These are phyloP conservation scores for Andrena dorsata DNA, from an alignment of 2,888 invertebrate species.

Conservation along the genomic window DNA sequence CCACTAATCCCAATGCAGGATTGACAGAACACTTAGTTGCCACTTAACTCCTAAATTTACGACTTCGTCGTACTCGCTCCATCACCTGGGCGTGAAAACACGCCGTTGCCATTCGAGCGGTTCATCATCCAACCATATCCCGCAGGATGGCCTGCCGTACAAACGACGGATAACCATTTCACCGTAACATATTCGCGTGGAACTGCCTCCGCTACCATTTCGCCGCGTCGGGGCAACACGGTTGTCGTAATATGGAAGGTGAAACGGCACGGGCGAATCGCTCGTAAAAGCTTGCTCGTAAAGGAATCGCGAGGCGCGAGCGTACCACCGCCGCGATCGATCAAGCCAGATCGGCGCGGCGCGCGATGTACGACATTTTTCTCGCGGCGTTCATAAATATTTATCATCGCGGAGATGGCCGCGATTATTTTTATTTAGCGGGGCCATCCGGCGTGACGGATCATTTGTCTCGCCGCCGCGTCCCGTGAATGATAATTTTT, in stretches of 20 bases:
- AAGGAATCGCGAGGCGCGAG: slow-evolving; percentile 7
- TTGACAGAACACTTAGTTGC: no score
- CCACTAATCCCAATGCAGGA: no score
- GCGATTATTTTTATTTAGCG: slow-evolving; percentile 38
- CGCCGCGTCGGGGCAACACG: background rate
- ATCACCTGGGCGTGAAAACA: no score
- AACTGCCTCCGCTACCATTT: no score
- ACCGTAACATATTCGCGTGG: no score
- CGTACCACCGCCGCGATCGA: slow-evolving; percentile 10
- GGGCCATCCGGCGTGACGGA: slow-evolving; percentile 28
- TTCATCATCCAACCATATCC: no score
- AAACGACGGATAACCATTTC: no score
- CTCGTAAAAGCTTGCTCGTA: background rate
- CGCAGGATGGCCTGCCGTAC: no score
- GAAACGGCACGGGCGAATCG: background rate
- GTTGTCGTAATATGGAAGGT: background rate
- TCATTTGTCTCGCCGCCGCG: slow-evolving; percentile 35
- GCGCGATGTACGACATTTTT: slow-evolving; percentile 3
- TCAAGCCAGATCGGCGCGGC: background rate
- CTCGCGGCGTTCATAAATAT: slow-evolving; percentile 47
- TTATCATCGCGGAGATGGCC: slow-evolving; percentile 17
- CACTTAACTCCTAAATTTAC: no score
- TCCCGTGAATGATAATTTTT: slow-evolving; percentile 34
- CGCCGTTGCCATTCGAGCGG: no score
- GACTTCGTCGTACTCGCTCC: no score